Evolutionary conservation across 2,797 vertebrate genomes (phyloP).

Genomic region (Lepidocolaptes lacrymiger): DNA sequence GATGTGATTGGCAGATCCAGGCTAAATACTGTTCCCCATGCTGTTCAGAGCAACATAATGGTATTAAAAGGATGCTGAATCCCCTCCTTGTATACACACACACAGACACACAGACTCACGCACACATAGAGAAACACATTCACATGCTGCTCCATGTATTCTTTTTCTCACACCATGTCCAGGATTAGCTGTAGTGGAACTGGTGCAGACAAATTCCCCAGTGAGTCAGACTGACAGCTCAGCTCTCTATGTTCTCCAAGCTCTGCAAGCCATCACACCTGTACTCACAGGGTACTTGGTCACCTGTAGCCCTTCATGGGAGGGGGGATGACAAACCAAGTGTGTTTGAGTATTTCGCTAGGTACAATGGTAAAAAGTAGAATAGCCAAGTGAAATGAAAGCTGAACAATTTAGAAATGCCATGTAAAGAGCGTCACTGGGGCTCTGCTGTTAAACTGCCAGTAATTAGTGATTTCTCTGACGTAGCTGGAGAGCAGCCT

Average conservation of each 20-base stretch:
- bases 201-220: not conserved
- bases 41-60: not conserved
- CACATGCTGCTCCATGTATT: fast-evolving
- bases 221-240: not conserved
- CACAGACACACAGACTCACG: not conserved
- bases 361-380: not conserved
- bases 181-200: not conserved
- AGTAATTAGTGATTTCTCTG: not conserved
- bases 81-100: not conserved
- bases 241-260: not conserved
- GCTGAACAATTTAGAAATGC: not conserved
- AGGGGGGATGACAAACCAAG: not conserved
- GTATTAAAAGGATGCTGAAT: not conserved
- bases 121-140: fast-evolving
- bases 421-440: not conserved
- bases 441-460: not conserved
- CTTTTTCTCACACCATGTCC: not conserved
- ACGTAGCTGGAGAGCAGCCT: not conserved
- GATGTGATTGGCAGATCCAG: not conserved
- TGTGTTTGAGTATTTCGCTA: not conserved
- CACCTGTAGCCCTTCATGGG: not conserved
- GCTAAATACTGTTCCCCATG: fast-evolving
- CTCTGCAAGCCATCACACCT: not conserved
- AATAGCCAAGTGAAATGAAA: not conserved
- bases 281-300: not conserved